Evolutionary conservation across 2,797 vertebrate genomes (phyloP).

Genomic region (Selene dorsalis): DNA sequence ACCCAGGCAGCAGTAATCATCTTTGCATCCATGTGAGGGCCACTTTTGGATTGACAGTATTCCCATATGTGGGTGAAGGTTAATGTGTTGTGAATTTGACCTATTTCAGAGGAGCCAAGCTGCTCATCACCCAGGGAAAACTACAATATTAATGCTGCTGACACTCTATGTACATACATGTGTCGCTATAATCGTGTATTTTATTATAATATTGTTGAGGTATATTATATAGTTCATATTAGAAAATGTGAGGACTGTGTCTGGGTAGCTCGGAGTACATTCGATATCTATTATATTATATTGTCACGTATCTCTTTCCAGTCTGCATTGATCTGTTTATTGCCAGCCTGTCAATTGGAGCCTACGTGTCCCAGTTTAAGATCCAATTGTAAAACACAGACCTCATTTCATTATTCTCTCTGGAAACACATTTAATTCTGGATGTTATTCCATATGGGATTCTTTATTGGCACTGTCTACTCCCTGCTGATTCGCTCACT

Average conservation of each 20-base stretch:
- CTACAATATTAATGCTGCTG: constrained; percentile 21
- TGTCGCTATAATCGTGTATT: background rate
- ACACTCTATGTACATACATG: background rate
- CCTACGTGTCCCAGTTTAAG: constrained; percentile 76
- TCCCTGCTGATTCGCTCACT: constrained; percentile 48
- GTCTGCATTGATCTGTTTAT: constrained; percentile 70
- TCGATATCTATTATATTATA: constrained; percentile 22
- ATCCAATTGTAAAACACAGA: constrained; percentile 62
- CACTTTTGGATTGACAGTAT: constrained; percentile 64
- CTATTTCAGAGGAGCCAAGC: constrained; percentile 63
- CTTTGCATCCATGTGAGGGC: constrained; percentile 40
- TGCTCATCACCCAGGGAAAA: constrained; percentile 33
- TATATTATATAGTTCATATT: constrained; percentile 6
- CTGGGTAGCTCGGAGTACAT: background rate
- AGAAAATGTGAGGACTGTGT: background rate
- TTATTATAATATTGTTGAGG: background rate
- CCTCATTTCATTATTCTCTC: constrained; percentile 70
- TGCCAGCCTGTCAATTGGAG: constrained; percentile 48
- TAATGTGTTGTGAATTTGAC: constrained; percentile 75
- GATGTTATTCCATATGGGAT: constrained; percentile 61
- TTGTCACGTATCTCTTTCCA: constrained; percentile 57
- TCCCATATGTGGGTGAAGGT: constrained; percentile 70
- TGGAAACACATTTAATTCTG: constrained; percentile 73
- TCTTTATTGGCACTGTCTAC: constrained; percentile 40
- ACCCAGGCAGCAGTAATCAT: constrained; percentile 18